Evolutionary conservation across 2,797 vertebrate genomes (phyloP), one percentile per base, ranked within the genome.

Genomic region (Gymnodraco acuticeps): DNA sequence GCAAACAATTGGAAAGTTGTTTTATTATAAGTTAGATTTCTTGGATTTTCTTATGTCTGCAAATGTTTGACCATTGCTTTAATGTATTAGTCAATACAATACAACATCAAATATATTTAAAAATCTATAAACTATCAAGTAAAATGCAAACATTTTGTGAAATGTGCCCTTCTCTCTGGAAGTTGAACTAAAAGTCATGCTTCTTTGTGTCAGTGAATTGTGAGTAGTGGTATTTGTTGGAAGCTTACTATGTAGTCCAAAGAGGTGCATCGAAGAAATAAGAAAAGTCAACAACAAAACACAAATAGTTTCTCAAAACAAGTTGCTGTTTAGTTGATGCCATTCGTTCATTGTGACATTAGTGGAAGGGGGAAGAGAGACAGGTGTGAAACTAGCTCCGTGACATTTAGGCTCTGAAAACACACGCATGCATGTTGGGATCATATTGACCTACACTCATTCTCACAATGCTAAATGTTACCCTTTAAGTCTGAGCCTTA

Each of bases 391-490:
- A 11, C 33, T 48, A 60, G 31, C 59, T 42, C 12, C 5, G 7
- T 77, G 69, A 58, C 51, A 73, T 72, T 75, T 78, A 47, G 64
- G 56, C 31, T 38, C 17, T 38, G 27, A 52, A 33, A 59, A 43
- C 46, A 51, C 20, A 45, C 17, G 4, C 33, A 38, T 9, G 45
- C 51, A 47, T 46, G 45, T 38, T 38, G 33, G 2, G 33, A 38
- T 38, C 8, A 38, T 38, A 38, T 38, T 38, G 33, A 38, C 31
- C 60, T 13, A 19, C 8, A 45, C 33, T 60, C 2, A 23, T 46
- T 62, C 43, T 54, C 3, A 3, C 1, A 0, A 19, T 68, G 50
- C 12, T 64, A 16, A 31, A 8, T 15, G 6, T 17, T 45, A 16
- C 5, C 3, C 19, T 27, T 65, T 52, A 45, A 55, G 59, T 33